Percentiles rank a stretch among this genome's conserved stretches.
Evolutionary conservation across 1,140 invertebrate species (phyloP).

Genomic region (Philotrypesis tridentata): DNA sequence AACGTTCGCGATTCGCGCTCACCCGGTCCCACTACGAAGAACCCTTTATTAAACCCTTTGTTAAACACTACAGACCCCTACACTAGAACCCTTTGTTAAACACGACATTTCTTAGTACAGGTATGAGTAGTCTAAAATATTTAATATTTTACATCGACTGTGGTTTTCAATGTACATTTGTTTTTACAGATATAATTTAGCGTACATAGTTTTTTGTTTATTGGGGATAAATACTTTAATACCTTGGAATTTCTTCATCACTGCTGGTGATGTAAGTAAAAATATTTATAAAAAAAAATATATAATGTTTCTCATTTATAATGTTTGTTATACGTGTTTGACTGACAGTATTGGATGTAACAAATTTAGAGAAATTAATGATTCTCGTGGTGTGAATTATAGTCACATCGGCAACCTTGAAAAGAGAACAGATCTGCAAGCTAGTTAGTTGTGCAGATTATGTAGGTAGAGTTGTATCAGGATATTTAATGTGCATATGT

Average conservation of each 20-base stretch:
- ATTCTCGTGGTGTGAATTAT: constrained; percentile 71
- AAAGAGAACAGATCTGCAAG: constrained; percentile 83
- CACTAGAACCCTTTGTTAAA: constrained; percentile 75
- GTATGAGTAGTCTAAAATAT: constrained; percentile 51
- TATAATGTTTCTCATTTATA: too few relatives aligned
- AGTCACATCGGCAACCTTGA: constrained; percentile 69
- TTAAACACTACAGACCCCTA: too few relatives aligned
- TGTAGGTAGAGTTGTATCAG: constrained; percentile 84
- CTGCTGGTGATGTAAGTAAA: too few relatives aligned
- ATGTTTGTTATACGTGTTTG: constrained; percentile 48
- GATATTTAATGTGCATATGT: constrained; percentile 81
- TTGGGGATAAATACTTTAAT: too few relatives aligned
- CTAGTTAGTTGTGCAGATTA: constrained; percentile 92
- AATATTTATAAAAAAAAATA: too few relatives aligned
- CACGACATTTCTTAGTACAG: constrained; percentile 75
- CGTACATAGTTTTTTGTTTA: constrained; percentile 91
- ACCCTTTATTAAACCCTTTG: too few relatives aligned
- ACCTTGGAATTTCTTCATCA: too few relatives aligned
- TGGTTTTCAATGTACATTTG: not conserved
- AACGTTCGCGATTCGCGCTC: too few relatives aligned
- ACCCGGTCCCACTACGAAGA: too few relatives aligned
- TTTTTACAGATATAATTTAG: constrained; percentile 76
- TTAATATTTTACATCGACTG: too few relatives aligned
- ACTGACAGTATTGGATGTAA: constrained; percentile 94
- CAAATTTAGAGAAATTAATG: constrained; percentile 89